Percentiles rank a stretch among this genome's conserved stretches.
Evolutionary conservation across 2,888 invertebrate genomes (phyloP).

Genomic region (Ennomos fuscantarius): DNA sequence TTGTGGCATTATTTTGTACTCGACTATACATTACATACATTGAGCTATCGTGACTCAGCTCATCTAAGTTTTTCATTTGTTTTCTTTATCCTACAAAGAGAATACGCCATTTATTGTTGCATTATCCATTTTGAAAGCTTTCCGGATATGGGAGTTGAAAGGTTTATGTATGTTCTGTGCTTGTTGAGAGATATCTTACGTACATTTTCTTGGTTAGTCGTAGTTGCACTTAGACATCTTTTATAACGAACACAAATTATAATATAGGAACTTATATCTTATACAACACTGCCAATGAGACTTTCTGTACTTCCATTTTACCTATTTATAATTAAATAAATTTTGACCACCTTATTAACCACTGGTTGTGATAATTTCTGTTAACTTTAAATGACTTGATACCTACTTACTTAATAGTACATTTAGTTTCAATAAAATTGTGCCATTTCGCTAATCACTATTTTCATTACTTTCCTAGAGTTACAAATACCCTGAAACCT

Average conservation of each 20-base stretch:
- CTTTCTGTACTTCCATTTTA: conserved; percentile 31
- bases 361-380: conserved; percentile 76
- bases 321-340: conserved; percentile 38
- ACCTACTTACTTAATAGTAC: conserved; percentile 59
- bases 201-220: not conserved
- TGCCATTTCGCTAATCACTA: conserved; percentile 65
- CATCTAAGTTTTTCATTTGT: too few species aligned
- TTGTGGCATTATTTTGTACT: too few species aligned
- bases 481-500: conserved; percentile 10
- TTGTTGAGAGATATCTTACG: too few species aligned
- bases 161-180: too few species aligned
- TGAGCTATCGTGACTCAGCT: too few species aligned
- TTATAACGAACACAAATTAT: conserved; percentile 16
- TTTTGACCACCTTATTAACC: conserved; percentile 55
- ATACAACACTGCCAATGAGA: conserved; percentile 56
- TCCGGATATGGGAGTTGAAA: too few species aligned
- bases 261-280: conserved; percentile 8
- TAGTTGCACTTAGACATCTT: conserved; percentile 26
- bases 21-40: too few species aligned
- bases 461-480: conserved; percentile 41
- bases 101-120: too few species aligned
- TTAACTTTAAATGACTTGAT: conserved; percentile 46
- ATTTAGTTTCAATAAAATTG: conserved; percentile 68
- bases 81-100: too few species aligned
- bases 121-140: too few species aligned